These are phyloP conservation scores for Coccyzus lansbergi DNA, from an alignment of 2,797 vertebrate genomes.

Conservation along the genomic window DNA sequence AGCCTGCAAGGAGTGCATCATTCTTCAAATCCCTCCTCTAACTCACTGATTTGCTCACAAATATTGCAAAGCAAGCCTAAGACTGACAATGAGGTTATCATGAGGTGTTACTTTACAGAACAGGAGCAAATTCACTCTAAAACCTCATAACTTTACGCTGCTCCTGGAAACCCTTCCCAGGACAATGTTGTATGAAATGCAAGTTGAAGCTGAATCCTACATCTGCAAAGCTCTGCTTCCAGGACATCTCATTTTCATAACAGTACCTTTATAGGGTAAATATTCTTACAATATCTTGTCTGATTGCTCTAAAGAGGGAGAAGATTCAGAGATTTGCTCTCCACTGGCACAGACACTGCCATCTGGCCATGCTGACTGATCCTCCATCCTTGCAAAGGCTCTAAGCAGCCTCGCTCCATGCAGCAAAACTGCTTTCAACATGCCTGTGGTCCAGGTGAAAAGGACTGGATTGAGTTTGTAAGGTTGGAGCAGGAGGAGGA, in stretches of 20 bases:
- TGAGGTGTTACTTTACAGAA: not conserved
- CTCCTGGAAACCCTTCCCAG: not conserved
- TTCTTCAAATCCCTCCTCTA: not conserved
- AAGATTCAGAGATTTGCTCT: too few relatives aligned
- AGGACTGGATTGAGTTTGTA: too few relatives aligned
- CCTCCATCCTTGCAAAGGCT: not conserved
- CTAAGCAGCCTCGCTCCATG: rapidly evolving
- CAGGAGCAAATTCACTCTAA: not conserved
- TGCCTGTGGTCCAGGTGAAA: too few relatives aligned
- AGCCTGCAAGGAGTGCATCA: not conserved
- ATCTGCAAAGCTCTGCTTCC: not conserved
- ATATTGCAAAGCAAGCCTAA: not conserved
- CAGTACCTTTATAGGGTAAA: not conserved
- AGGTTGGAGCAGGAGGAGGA: too few relatives aligned
- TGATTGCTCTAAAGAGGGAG: rapidly evolving
- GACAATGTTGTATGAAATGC: not conserved
- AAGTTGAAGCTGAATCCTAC: not conserved
- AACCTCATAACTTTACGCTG: not conserved
- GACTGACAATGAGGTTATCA: not conserved
- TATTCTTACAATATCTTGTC: not conserved
- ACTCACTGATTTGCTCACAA: not conserved
- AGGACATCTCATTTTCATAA: not conserved
- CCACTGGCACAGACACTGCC: rapidly evolving
- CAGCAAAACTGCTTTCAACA: too few relatives aligned
- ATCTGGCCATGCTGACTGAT: not conserved